Base-by-base conservation (phyloP, 2,888 invertebrate genomes). In the Laothoe populi region DNA sequence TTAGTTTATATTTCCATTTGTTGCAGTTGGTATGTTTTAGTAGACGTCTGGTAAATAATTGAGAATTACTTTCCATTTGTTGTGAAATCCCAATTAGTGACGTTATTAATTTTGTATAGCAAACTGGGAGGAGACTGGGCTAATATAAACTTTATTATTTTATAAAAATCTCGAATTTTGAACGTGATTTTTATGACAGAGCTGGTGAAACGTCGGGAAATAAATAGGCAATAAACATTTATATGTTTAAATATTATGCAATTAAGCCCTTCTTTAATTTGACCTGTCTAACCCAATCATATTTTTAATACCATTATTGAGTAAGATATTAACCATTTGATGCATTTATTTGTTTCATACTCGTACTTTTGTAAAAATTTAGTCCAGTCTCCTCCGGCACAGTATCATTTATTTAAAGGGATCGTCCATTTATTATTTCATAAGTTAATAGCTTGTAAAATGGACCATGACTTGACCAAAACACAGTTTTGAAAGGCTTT, bases 341-440 rank as follows among this genome's bases (percentile, higher is more conserved):
- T 24, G 10, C 13, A 11, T 4, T 23, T n/a, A 19, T 21, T 19
- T 2, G 2, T 19, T 46, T 11, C 23, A 11, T 19, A 46, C 45
- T n/a, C n/a, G n/a, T n/a, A n/a, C n/a, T n/a, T n/a, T n/a, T n/a
- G 0, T 23, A 21, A 21, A 23, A 23, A 11, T 16, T 49, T 26
- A 26, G 8, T 10, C 31, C n/a, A 49, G 49, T 7, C 31, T 49
- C 26, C 31, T 16, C n/a, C 24, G 24, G n/a, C 16, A n/a, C 5
- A 16, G 13, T 42, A 48, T 48, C 24, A 24, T 24, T 24, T 48
- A 2, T 24, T 24, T n/a, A 2, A n/a, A 46, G n/a, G 4, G 24
- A 24, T 26, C 24, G 11, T 48, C 48, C 24, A 48, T 48, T 13
- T 24, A 48, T 48, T 48, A 48, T 7, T n/a, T 26, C 24, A 48